These are phyloP conservation scores for Drosophila kurseongensis DNA, from an alignment of 1,140 invertebrate species.

Conservation along the genomic window DNA sequence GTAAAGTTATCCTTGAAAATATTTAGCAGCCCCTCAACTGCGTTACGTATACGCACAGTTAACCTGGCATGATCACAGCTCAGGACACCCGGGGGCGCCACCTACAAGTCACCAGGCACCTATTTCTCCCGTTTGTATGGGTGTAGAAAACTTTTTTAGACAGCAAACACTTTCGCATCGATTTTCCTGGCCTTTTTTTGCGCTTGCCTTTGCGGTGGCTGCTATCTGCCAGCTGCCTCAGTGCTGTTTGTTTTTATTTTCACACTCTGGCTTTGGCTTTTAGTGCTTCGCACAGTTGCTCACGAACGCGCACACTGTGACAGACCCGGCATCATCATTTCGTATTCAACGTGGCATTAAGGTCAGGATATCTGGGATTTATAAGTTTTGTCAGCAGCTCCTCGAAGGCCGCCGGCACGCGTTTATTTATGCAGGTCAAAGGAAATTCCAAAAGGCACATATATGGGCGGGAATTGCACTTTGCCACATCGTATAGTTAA, in stretches of 20 bases:
- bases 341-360: slow-evolving; percentile 79
- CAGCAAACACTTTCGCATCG: slow-evolving; percentile 73
- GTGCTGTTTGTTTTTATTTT: slow-evolving; percentile 72
- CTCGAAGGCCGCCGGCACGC: slow-evolving; percentile 37
- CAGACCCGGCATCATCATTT: slow-evolving; percentile 66
- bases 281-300: slow-evolving; percentile 38
- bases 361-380: slow-evolving; percentile 83
- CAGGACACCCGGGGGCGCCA: slow-evolving; percentile 57
- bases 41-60: slow-evolving; percentile 77
- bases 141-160: slow-evolving; percentile 59
- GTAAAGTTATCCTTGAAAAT: slow-evolving; percentile 78
- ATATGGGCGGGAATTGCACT: slow-evolving; percentile 40
- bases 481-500: slow-evolving; percentile 69
- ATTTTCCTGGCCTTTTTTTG: slow-evolving; percentile 55
- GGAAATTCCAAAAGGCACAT: slow-evolving; percentile 30
- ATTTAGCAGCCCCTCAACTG: slow-evolving; percentile 72
- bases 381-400: slow-evolving; percentile 78
- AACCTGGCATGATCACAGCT: slow-evolving; percentile 66
- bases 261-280: slow-evolving; percentile 57
- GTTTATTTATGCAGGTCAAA: slow-evolving; percentile 67
- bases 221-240: slow-evolving; percentile 56
- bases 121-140: slow-evolving; percentile 22
- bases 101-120: slow-evolving; percentile 64
- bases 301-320: slow-evolving; percentile 5
- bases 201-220: slow-evolving; percentile 12